Evolutionary conservation across 2,888 invertebrate species (phyloP).

Genomic region (Cenopis cana): DNA sequence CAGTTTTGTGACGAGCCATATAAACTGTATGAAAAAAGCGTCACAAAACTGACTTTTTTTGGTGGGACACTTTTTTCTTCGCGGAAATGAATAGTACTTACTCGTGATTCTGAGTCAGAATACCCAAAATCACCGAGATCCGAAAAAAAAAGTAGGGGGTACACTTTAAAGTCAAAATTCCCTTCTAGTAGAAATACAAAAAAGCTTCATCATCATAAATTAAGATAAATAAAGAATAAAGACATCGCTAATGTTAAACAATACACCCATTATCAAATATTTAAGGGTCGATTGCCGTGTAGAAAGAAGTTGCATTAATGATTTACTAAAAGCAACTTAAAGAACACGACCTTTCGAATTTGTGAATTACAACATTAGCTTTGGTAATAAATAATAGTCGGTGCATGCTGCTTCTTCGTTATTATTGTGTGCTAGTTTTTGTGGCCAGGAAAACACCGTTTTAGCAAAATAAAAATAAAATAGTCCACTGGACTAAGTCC

Average conservation of each 20-base stretch:
- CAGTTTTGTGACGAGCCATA: too few relatives aligned
- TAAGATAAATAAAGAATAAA: background rate
- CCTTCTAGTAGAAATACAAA: too few relatives aligned
- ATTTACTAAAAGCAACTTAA: constrained; percentile 15
- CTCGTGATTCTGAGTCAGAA: too few relatives aligned
- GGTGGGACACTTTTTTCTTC: too few relatives aligned
- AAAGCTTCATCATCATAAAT: background rate
- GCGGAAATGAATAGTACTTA: too few relatives aligned
- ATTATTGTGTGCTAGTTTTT: constrained; percentile 46
- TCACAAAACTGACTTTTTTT: too few relatives aligned
- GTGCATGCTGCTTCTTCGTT: constrained; percentile 41
- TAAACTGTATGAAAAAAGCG: too few relatives aligned
- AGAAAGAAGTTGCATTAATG: constrained; percentile 15
- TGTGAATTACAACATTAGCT: constrained; percentile 55
- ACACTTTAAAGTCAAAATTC: too few relatives aligned
- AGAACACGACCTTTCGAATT: constrained; percentile 28
- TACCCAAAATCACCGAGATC: too few relatives aligned
- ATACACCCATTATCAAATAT: background rate
- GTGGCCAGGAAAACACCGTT: constrained; percentile 50
- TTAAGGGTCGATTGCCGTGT: background rate
- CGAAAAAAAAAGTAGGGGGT: too few relatives aligned
- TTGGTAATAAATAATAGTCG: constrained; percentile 49
- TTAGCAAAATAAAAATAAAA: background rate
- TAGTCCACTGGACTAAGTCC: too few relatives aligned
- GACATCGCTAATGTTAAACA: background rate